Evolutionary conservation across 2,797 vertebrate genomes (phyloP), one percentile per base, ranked within the genome.

Genomic region (Todus mexicanus): DNA sequence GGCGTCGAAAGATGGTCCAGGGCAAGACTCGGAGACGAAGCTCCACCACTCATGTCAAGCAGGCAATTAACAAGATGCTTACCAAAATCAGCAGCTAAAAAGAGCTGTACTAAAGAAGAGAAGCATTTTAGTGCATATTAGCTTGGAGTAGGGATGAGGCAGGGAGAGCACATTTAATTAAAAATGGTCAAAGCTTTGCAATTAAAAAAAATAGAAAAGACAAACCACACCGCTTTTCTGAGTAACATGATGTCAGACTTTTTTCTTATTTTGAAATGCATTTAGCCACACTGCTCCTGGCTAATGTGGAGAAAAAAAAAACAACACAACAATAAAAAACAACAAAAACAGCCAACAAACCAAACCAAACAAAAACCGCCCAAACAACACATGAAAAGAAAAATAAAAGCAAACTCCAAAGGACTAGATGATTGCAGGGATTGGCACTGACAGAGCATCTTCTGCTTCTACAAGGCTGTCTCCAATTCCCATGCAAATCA

Each of bases 61-160:
- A 99, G 96, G 99, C 99, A 93, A 99, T 99, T 96, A 99, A 99
- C 96, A 99, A 99, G 98, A 99, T 99, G 99, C 98, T 99, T 47
- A 99, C 99, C 94, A 99, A 99, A 97, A 99, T 99, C 97, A 99
- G 99, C 98, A 99, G 99, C 97, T 99, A 98, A 97, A 78, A 86
- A 69, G 59, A 40, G 66, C 47, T 73, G 48, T 19, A 4, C 43
- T 29, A 37, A 88, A 45, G 38, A 45, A 26, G 38, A 35, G 89
- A 43, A 74, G 60, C 16, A 16, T 87, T 68, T 70, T 23, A 69
- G 73, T 68, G 50, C 13, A 50, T 53, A 9, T 56, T 25, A 23
- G 73, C 56, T 90, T 90, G 79, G 77, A 76, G 50, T 33, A 57
- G 69, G 65, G 66, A 48, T 1, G 9, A 87, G 40, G 65, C 59